These are phyloP conservation scores for Eulemur rubriventer DNA, from an alignment of 2,797 vertebrate species.

Conservation along the genomic window DNA sequence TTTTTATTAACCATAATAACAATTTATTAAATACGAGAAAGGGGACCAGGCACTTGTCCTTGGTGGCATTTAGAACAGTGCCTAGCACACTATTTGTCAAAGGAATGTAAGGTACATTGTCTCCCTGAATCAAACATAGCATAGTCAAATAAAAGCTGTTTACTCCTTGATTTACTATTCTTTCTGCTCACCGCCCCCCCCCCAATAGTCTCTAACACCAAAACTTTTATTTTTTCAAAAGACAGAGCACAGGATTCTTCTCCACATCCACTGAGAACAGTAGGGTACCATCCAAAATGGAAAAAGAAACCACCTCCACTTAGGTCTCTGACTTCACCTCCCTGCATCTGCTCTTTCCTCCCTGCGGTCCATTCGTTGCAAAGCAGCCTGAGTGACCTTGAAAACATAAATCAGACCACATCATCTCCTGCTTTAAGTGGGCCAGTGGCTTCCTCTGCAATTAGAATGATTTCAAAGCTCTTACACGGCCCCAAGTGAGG, in stretches of 20 bases:
- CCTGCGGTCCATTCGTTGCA: background rate
- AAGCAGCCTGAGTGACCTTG: background rate
- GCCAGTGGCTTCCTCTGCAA: background rate
- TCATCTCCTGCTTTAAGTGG: background rate
- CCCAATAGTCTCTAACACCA: background rate
- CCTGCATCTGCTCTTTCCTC: background rate
- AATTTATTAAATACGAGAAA: background rate
- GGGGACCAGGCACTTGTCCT: background rate
- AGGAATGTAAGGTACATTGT: background rate
- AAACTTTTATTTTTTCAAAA: background rate
- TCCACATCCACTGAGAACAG: accelerated
- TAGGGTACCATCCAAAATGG: accelerated
- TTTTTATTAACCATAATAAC: background rate
- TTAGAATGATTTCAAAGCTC: background rate
- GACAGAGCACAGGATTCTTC: background rate
- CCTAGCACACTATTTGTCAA: too few species aligned
- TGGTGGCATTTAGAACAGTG: background rate
- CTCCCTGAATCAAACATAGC: background rate
- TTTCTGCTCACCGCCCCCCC: background rate
- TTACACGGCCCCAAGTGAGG: background rate
- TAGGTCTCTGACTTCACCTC: background rate
- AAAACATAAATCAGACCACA: background rate
- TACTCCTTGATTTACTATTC: background rate
- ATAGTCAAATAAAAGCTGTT: background rate
- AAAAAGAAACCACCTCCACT: background rate